phyloP scores from a whole-genome alignment of 2,888 invertebrate species.

The Netelia fuscicornis region DNA sequence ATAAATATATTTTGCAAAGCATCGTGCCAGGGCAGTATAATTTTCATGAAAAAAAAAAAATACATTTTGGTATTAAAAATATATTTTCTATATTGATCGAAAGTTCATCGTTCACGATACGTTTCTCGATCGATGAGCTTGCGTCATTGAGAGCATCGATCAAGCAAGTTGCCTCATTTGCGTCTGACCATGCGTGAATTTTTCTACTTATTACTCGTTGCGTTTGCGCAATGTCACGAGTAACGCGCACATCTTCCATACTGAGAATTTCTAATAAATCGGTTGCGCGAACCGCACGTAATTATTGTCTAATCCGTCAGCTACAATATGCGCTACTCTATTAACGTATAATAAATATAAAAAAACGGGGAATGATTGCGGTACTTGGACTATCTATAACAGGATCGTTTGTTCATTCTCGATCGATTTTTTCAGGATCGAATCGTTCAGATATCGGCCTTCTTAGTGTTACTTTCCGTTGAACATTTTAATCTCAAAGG shows the following conservation, averaged over 20 bases:
- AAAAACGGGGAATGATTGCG: conserved; percentile 73
- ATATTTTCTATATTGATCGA: conserved; percentile 39
- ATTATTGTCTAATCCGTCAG: conserved; percentile 35
- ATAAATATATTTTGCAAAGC: conserved; percentile 44
- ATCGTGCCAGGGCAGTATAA: conserved; percentile 45
- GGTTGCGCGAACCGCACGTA: conserved; percentile 16
- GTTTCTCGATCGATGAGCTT: conserved; percentile 19
- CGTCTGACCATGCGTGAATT: conserved; percentile 8
- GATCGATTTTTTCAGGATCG: conserved; percentile 53
- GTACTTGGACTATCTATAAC: conserved; percentile 60
- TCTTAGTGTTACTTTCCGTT: conserved; percentile 43
- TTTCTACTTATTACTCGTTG: not conserved
- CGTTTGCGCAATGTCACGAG: not conserved
- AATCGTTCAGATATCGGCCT: conserved; percentile 34
- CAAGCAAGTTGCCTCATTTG: not conserved
- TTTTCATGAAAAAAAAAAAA: conserved; percentile 57
- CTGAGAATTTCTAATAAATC: conserved; percentile 36
- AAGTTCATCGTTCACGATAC: not conserved
- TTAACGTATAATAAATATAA: conserved; percentile 67
- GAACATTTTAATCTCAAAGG: conserved; percentile 71
- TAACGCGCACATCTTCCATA: conserved; percentile 11
- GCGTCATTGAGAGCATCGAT: conserved; percentile 5
- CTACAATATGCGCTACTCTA: conserved; percentile 24
- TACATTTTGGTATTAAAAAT: conserved; percentile 70
- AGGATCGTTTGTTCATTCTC: conserved; percentile 24